Base-by-base conservation (phyloP, 2,888 invertebrate species). In the Cataglyphis livida region DNA sequence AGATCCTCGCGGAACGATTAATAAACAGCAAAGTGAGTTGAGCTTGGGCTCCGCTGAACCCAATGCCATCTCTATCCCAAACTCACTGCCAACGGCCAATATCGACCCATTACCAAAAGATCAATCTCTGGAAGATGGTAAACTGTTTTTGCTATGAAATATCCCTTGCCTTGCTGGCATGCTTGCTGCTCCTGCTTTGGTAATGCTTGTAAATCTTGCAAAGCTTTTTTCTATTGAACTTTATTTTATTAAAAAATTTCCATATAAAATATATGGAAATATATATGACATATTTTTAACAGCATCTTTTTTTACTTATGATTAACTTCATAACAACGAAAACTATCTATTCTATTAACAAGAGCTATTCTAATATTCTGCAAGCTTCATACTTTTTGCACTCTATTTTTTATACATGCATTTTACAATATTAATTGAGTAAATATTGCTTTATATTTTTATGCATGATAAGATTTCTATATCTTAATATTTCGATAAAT, bases 21-120 rank as follows among this genome's bases (percentile, higher is more conserved):
- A 95, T 90, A 96, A 96, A 95, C 95, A 95, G 94, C 95, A 96
- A 96, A 97, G 96, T 96, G 96, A 97, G 96, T 96, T 96, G 94
- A 93, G 95, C 93, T 93, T 95, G 94, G 95, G 95, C 93, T 94
- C 95, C 86, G 94, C 95, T 89, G 95, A 95, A 92, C 91, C 93
- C 90, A 93, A 93, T 90, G 91, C 93, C 91, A 93, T 93, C 92
- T 89, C 91, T 90, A 93, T 93, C 85, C 93, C 92, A 91, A 94
- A 93, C 92, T 92, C 94, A 87, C 92, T 93, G 92, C 91, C 93
- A 89, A 92, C 92, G 91, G 93, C 92, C 89, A 93, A 93, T 93
- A 92, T 93, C 89, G 92, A 94, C 88, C 92, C 93, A 91, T 91
- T 94, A 92, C 93, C 93, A 92, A 94, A 94, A 94, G 94, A 94